A percentile compares a stretch with the other conserved stretches of the same genome.
Evolutionary conservation across 2,797 vertebrate genomes (phyloP).

Genomic region (Cirrhinus mrigala): DNA sequence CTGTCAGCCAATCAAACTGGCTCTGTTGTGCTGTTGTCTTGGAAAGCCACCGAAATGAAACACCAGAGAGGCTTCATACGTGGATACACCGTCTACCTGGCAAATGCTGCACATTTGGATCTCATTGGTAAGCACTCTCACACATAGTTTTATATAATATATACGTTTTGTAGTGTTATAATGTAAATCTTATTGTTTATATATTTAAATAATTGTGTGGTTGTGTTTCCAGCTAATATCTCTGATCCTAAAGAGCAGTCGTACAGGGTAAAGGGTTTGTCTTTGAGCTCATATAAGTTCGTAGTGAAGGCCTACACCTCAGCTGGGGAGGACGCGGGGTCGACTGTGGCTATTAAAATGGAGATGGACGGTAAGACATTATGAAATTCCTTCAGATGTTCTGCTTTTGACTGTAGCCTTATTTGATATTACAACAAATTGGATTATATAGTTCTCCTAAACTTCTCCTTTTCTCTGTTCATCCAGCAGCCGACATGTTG

Average conservation of each 20-base stretch:
- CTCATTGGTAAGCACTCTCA: slow-evolving; percentile 69
- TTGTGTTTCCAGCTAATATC: slow-evolving; percentile 70
- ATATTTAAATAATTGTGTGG: neutral
- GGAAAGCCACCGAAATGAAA: slow-evolving; percentile 69
- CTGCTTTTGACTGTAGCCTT: neutral
- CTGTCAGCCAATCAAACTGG: slow-evolving; percentile 66
- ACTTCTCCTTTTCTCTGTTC: slow-evolving; percentile 18
- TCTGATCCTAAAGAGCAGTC: slow-evolving; percentile 61
- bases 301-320: slow-evolving; percentile 78
- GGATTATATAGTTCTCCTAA: neutral
- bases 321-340: slow-evolving; percentile 75
- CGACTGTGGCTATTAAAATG: slow-evolving; percentile 69
- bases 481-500: slow-evolving; percentile 80
- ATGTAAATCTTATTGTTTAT: neutral
- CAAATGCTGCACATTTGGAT: slow-evolving; percentile 62
- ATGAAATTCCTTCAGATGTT: neutral
- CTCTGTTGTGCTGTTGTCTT: slow-evolving; percentile 71
- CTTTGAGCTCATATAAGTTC: slow-evolving; percentile 73
- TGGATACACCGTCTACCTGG: slow-evolving; percentile 78
- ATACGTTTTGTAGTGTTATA: too few relatives aligned
- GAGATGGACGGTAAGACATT: slow-evolving; percentile 70
- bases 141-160: neutral
- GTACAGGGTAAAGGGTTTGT: slow-evolving; percentile 68
- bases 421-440: neutral
- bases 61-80: slow-evolving; percentile 74